Evolutionary conservation across 2,888 invertebrate genomes (phyloP).

Genomic region (Mythimna lalbum): DNA sequence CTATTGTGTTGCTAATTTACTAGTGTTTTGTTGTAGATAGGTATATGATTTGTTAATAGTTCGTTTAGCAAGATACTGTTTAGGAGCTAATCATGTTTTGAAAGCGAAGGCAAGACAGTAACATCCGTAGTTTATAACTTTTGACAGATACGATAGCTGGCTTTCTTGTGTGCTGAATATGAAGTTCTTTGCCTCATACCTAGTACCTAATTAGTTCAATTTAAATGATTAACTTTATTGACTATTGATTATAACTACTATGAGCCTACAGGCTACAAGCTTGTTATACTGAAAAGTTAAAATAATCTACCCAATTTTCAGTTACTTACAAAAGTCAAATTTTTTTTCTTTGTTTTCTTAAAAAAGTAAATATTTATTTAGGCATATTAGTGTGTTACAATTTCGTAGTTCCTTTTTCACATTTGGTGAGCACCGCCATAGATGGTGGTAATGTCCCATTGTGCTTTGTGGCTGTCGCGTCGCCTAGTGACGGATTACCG

Average conservation of each 20-base stretch:
- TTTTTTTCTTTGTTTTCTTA: no score
- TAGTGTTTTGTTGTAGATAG: constrained; percentile 40
- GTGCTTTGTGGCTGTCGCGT: constrained; percentile 73
- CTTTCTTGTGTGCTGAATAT: not conserved
- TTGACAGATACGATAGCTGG: not conserved
- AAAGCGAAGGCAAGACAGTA: constrained; percentile 8
- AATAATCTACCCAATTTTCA: no score
- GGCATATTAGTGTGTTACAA: no score
- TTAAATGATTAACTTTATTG: no score
- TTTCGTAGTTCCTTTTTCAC: constrained; percentile 15
- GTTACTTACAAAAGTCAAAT: no score
- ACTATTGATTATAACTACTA: no score
- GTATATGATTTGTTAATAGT: constrained; percentile 54
- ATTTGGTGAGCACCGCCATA: not conserved
- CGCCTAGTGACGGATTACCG: constrained; percentile 85
- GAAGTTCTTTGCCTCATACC: not conserved
- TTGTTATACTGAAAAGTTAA: no score
- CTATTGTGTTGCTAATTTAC: constrained; percentile 60
- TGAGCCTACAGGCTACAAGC: no score
- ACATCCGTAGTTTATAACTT: not conserved
- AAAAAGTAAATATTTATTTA: no score
- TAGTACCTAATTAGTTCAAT: not conserved
- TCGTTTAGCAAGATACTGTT: constrained; percentile 32
- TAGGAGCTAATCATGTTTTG: constrained; percentile 29
- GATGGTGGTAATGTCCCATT: constrained; percentile 73